Evolutionary conservation across 2,797 vertebrate species (phyloP).

Genomic region (Oreortyx pictus): DNA sequence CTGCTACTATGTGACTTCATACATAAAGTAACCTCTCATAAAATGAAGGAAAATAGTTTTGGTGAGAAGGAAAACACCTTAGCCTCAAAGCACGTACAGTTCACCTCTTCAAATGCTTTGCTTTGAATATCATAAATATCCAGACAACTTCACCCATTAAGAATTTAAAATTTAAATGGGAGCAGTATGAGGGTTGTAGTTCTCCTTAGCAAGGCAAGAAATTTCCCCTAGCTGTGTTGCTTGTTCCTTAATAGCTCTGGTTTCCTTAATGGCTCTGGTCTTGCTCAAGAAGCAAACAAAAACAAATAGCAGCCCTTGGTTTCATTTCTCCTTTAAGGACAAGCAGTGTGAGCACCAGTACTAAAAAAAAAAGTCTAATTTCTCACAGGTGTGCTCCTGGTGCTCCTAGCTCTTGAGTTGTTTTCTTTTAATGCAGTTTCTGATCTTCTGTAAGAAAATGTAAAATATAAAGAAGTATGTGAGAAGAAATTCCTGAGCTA

Average conservation of each 20-base stretch:
- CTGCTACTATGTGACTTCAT: background rate
- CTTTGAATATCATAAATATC: background rate
- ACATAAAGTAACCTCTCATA: background rate
- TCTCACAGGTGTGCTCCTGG: background rate
- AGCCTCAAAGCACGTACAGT: background rate
- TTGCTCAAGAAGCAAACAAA: background rate
- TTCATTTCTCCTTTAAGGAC: background rate
- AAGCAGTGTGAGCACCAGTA: background rate
- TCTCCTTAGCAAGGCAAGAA: background rate
- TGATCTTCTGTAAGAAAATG: background rate
- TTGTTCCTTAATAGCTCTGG: background rate
- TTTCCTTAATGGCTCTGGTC: background rate
- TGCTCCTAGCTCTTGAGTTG: background rate
- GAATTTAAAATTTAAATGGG: background rate
- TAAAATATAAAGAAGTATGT: background rate
- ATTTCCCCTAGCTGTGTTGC: background rate
- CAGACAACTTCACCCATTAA: background rate
- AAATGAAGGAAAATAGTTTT: background rate
- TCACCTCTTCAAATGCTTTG: background rate
- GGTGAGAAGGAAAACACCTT: background rate
- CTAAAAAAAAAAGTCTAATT: background rate
- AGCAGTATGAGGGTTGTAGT: rapidly evolving
- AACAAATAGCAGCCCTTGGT: background rate
- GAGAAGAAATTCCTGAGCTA: background rate
- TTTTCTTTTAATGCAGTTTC: background rate